Conservation (phyloP, 2,797 vertebrate genomes). For the Gadopsis marmoratus region DNA sequence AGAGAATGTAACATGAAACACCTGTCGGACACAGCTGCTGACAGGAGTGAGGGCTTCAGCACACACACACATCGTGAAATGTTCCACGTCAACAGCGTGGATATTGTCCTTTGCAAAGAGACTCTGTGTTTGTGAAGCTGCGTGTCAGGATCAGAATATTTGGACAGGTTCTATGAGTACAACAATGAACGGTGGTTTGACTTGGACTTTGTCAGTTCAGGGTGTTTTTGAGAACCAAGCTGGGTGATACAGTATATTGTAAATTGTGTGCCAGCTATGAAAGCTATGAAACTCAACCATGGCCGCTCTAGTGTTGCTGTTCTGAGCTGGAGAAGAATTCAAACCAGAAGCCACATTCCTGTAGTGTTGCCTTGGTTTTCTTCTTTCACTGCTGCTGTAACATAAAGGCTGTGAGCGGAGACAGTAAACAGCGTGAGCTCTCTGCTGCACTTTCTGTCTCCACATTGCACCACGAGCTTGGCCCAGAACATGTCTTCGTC, state of each 20-base stretch:
- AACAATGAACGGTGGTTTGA: neutral
- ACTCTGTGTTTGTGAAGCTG: too few relatives aligned
- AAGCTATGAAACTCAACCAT: neutral
- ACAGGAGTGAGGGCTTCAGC: too few relatives aligned
- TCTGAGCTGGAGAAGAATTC: neutral
- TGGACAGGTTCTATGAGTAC: too few relatives aligned
- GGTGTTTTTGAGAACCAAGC: neutral
- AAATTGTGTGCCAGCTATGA: neutral
- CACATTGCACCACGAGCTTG: neutral
- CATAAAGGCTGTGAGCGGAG: neutral
- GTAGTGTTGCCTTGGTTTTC: neutral
- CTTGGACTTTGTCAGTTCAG: neutral
- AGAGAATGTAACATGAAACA: neutral
- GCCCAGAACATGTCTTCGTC: constrained; percentile 15
- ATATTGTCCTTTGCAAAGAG: too few relatives aligned
- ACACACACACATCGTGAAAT: too few relatives aligned
- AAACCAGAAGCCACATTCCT: neutral
- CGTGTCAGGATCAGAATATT: too few relatives aligned
- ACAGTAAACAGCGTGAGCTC: neutral
- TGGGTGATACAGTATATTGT: neutral
- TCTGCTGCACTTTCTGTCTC: neutral
- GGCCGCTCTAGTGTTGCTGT: neutral
- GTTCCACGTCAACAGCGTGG: too few relatives aligned
- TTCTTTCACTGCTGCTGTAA: constrained; percentile 15
- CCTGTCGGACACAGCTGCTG: neutral